Evolutionary conservation across 2,113 vertebrate species (phyloP).

Genomic region (Cyanoramphus novaezelandiae): DNA sequence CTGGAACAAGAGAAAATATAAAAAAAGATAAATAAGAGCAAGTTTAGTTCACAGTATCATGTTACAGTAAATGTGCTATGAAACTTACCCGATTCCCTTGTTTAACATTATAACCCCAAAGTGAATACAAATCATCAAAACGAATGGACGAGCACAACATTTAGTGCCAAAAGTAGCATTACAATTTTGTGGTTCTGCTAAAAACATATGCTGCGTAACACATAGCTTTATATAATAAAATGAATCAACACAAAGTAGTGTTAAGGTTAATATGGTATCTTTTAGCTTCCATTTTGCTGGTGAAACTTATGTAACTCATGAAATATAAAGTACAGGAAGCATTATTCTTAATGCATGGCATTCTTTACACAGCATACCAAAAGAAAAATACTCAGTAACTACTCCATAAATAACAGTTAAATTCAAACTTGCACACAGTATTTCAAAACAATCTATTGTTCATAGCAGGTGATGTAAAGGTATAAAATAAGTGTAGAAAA

Average conservation of each 20-base stretch:
- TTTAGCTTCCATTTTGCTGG: neutral
- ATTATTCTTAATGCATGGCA: neutral
- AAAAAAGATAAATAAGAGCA: slow-evolving; percentile 75
- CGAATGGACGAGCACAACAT: slow-evolving; percentile 31
- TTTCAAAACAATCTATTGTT: neutral
- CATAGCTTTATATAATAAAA: neutral
- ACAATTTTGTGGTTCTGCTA: slow-evolving; percentile 45
- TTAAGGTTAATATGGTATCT: neutral
- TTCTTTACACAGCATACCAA: neutral
- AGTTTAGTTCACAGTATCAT: slow-evolving; percentile 62
- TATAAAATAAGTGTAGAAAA: neutral
- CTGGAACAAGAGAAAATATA: slow-evolving; percentile 78
- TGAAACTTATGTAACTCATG: neutral
- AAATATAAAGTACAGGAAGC: neutral
- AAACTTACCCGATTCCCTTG: slow-evolving; percentile 72
- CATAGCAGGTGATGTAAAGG: neutral
- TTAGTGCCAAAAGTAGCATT: slow-evolving; percentile 67
- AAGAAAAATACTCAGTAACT: neutral
- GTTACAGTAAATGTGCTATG: slow-evolving; percentile 70
- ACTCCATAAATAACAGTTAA: neutral
- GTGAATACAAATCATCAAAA: slow-evolving; percentile 71
- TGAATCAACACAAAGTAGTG: neutral
- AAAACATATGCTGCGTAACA: neutral
- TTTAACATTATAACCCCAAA: slow-evolving; percentile 74
- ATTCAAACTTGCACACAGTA: neutral